phyloP scores from a whole-genome alignment of 1,140 invertebrate genomes.

The Vollenhovia emeryi region DNA sequence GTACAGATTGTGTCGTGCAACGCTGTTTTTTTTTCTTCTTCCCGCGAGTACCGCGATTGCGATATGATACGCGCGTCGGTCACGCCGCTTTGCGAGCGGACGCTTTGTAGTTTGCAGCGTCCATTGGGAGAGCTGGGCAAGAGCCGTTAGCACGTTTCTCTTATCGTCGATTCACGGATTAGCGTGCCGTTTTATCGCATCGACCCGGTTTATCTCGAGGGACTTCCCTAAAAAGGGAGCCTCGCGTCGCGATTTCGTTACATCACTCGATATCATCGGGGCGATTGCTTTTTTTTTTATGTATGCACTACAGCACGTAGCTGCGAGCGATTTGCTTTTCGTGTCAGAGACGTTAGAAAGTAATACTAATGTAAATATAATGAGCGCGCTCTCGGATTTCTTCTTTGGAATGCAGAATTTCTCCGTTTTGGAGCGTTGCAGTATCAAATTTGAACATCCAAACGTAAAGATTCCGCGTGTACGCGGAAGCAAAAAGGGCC shows the following conservation, averaged over 20 bases:
- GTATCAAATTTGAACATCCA: neutral
- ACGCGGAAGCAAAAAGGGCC: too few relatives aligned
- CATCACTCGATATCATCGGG: neutral
- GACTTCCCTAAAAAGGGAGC: neutral
- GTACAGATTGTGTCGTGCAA: neutral
- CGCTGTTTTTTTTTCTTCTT: neutral
- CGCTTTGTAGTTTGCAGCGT: conserved; percentile 13
- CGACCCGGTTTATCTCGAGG: conserved; percentile 62
- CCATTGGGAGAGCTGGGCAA: neutral
- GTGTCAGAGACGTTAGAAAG: neutral
- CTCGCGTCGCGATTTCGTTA: neutral
- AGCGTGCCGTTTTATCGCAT: conserved; percentile 67
- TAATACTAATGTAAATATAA: neutral
- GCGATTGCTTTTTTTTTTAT: neutral
- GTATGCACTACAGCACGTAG: neutral
- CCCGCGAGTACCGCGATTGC: neutral
- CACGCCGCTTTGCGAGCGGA: neutral
- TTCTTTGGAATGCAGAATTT: neutral
- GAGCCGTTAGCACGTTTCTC: conserved; percentile 26
- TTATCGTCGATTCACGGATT: conserved; percentile 23
- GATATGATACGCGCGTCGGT: neutral
- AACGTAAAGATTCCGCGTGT: neutral
- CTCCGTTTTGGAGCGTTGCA: neutral
- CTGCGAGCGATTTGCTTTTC: conserved; percentile 9
- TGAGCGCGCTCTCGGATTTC: neutral